Evolutionary conservation across 2,888 invertebrate genomes (phyloP).

Genomic region (Clunio marinus): DNA sequence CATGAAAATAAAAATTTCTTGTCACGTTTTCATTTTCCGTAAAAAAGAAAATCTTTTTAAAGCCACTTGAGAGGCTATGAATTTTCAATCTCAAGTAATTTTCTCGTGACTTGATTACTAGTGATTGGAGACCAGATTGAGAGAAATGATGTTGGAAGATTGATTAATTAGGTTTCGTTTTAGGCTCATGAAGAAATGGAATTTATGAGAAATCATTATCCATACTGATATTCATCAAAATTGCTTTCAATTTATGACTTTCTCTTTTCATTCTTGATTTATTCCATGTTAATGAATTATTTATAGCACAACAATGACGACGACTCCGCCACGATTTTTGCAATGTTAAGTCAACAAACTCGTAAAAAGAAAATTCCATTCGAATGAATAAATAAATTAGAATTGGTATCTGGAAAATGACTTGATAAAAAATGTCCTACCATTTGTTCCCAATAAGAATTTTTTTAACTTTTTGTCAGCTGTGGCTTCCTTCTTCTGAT

Average conservation of each 20-base stretch:
- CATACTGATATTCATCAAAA: neutral
- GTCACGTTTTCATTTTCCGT: neutral
- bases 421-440: conserved; percentile 4
- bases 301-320: neutral
- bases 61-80: neutral
- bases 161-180: neutral
- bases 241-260: neutral
- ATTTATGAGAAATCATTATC: neutral
- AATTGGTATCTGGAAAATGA: conserved; percentile 18
- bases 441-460: too few species aligned
- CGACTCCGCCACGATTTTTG: neutral
- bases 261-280: neutral
- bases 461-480: too few species aligned
- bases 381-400: conserved; percentile 3
- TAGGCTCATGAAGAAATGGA: too few species aligned
- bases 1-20: neutral
- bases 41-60: conserved; percentile 7
- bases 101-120: neutral
- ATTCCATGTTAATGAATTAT: neutral
- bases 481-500: too few species aligned
- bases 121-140: neutral
- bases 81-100: neutral
- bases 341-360: too few species aligned
- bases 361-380: neutral
- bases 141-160: neutral